phyloP scores from a whole-genome alignment of 1,140 invertebrate genomes.

The Trichonephila clavata region DNA sequence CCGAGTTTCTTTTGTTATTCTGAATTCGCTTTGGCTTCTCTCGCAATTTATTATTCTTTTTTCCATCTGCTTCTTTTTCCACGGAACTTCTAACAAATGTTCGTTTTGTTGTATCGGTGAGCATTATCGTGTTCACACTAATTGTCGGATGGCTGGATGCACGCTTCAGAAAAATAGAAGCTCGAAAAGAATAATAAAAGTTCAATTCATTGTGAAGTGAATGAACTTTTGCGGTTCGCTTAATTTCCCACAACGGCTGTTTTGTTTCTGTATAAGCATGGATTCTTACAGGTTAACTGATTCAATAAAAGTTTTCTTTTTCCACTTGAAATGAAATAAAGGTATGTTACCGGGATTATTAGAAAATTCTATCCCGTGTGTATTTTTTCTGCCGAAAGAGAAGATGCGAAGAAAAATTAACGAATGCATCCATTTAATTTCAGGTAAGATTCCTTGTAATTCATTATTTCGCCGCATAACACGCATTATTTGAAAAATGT shows the following conservation, averaged over 20 bases:
- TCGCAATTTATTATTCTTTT: background rate
- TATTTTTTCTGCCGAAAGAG: too few relatives aligned
- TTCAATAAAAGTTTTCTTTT: background rate
- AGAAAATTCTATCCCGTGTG: too few relatives aligned
- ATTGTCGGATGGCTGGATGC: background rate
- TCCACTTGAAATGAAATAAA: background rate
- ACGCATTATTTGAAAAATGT: too few relatives aligned
- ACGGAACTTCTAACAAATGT: background rate
- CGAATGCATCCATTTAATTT: too few relatives aligned
- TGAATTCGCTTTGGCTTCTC: too few relatives aligned
- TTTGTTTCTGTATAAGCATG: background rate
- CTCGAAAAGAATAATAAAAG: background rate
- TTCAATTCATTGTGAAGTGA: constrained; percentile 4
- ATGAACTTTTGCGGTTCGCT: constrained; percentile 37
- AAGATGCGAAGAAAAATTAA: too few relatives aligned
- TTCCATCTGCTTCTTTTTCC: background rate
- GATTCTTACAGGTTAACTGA: background rate
- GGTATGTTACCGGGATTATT: too few relatives aligned
- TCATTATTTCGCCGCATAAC: too few relatives aligned
- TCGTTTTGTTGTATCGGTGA: background rate
- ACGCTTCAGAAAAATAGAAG: background rate
- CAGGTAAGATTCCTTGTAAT: too few relatives aligned
- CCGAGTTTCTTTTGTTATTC: too few relatives aligned
- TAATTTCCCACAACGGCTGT: background rate
- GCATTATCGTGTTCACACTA: background rate